phyloP scores from a whole-genome alignment of 1,140 invertebrate genomes.

The Ladona fulva region DNA sequence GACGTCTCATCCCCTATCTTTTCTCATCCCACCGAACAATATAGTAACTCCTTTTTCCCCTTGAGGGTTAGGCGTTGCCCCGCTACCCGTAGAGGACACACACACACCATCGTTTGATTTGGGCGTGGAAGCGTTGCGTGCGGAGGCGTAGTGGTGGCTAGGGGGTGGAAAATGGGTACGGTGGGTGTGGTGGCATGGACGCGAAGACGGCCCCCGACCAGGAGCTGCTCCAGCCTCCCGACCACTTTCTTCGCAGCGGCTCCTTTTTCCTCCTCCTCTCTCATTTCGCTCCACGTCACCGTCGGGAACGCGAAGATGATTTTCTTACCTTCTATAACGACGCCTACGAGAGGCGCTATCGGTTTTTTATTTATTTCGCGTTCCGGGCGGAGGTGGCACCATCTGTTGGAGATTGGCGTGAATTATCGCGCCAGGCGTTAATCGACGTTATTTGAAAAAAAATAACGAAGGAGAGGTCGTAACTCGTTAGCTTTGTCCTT shows the following conservation, averaged over 20 bases:
- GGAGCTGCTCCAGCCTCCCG: not conserved
- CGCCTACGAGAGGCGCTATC: no score
- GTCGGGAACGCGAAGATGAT: no score
- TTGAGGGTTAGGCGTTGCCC: not conserved
- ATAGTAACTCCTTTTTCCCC: not conserved
- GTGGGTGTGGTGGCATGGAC: not conserved
- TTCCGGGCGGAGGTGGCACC: no score
- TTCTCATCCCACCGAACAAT: no score
- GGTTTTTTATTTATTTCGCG: no score
- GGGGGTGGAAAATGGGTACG: not conserved
- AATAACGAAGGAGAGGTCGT: no score
- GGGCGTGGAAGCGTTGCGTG: not conserved
- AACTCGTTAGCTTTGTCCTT: no score
- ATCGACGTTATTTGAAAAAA: no score
- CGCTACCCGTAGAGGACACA: not conserved
- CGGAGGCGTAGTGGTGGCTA: not conserved
- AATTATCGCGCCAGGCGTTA: no score
- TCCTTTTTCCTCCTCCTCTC: not conserved
- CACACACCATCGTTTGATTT: conserved; percentile 10
- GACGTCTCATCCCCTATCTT: no score
- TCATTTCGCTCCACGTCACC: not conserved
- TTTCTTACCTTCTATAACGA: no score
- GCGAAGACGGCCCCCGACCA: not conserved
- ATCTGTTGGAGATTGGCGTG: no score
- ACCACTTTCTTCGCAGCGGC: not conserved